phyloP scores from a whole-genome alignment of 1,140 invertebrate genomes.

The Myzus persicae region DNA sequence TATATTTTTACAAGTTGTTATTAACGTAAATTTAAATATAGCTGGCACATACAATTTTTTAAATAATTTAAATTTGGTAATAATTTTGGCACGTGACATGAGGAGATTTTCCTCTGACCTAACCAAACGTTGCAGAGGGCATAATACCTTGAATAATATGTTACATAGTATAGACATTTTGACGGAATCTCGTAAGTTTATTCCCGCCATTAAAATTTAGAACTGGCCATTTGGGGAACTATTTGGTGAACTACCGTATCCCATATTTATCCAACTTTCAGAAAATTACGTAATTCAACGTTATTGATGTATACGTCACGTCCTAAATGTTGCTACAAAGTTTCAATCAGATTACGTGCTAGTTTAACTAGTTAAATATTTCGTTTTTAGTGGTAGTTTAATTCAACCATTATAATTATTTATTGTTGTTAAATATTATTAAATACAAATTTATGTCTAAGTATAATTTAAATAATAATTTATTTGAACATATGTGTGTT shows the following conservation, averaged over 20 bases:
- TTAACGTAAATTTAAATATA: no score
- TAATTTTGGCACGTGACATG: not conserved
- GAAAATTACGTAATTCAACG: not conserved
- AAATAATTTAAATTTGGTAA: not conserved
- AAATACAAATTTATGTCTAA: not conserved
- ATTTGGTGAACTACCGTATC: not conserved
- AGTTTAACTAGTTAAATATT: slow-evolving; percentile 9
- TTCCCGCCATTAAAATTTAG: not conserved
- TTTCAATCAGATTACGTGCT: not conserved
- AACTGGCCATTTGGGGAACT: not conserved
- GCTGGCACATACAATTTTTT: not conserved
- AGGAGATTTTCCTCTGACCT: not conserved
- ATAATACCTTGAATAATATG: not conserved
- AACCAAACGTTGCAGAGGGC: not conserved
- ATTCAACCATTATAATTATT: not conserved
- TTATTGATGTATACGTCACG: not conserved
- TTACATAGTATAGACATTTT: not conserved
- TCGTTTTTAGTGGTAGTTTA: not conserved
- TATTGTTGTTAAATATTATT: not conserved
- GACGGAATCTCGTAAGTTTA: not conserved
- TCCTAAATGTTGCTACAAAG: not conserved
- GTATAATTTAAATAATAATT: no score
- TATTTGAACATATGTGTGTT: not conserved
- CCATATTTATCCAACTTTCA: not conserved
- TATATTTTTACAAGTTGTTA: no score